Evolutionary conservation across 1,140 invertebrate genomes (phyloP), one percentile per base, ranked within the genome.

Genomic region (Macrocentrus cingulum): DNA sequence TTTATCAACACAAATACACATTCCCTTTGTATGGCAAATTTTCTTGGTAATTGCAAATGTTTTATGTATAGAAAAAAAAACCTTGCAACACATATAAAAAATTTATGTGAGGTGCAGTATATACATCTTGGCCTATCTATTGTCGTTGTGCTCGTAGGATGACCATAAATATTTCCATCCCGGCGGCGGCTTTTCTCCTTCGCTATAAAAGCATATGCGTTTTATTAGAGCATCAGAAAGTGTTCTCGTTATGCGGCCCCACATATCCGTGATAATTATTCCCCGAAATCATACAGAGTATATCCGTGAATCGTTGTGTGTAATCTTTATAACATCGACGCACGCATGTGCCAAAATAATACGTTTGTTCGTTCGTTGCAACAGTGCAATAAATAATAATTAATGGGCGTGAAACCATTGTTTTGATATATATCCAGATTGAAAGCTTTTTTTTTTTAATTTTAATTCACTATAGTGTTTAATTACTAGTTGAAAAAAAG

Each of bases 261-360:
- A 13, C 13, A 41, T 23, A 42, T 54, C 39, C 23, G 25, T 54
- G 18, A 54, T 54, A 54, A 54, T 54, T 54, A 54, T 45, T 54
- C 22, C 39, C 29, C 23, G 45, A 54, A 54, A 54, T 54, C 23
- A 20, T 42, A 18, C 15, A 19, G 37, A 42, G 32, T 42, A 46
- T 39, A 39, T 51, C 25, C 49, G 32, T 37, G 9, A 37, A 19
- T 19, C 23, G 36, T 51, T 42, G 37, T 45, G 46, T 44, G 57
- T 65, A 65, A 65, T 67, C 62, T 61, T 65, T 65, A 61, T 65
- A 65, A 67, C 60, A 65, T 61, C 55, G 55, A 56, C 58, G 48
- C 63, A 63, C 62, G 65, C 63, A 63, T 52, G 54, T n/a, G 61
- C 45, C 63, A 46, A 65, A 67, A 67, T 67, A 65, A 67, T 59